phyloP scores from a whole-genome alignment of 2,888 invertebrate genomes.

The Apamea monoglypha region DNA sequence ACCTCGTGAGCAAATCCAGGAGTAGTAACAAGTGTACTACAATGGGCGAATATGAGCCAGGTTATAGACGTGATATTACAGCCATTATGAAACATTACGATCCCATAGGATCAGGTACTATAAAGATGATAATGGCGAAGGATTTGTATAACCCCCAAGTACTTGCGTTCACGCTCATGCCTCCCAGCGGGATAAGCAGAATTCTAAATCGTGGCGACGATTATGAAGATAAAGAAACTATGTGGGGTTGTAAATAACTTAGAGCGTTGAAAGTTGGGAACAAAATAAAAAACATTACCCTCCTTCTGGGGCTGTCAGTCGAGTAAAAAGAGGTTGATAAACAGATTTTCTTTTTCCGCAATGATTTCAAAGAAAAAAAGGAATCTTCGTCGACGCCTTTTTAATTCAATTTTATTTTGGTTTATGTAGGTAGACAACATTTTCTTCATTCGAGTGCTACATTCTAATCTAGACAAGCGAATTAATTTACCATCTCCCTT shows the following conservation, averaged over 20 bases:
- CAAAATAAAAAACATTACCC: not conserved
- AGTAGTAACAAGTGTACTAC: slow-evolving; percentile 12
- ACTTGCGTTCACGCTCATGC: slow-evolving; percentile 37
- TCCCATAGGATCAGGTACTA: slow-evolving; percentile 60
- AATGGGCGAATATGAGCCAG: slow-evolving; percentile 17
- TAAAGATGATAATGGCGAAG: slow-evolving; percentile 56
- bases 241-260: slow-evolving; percentile 37
- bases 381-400: not conserved
- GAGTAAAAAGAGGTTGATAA: not conserved
- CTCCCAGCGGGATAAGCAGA: slow-evolving; percentile 47
- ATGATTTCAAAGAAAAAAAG: not conserved
- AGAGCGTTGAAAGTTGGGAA: not conserved
- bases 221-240: slow-evolving; percentile 50
- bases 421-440: not conserved
- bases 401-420: not conserved
- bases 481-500: not conserved
- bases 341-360: not conserved
- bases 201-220: slow-evolving; percentile 37
- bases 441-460: not conserved
- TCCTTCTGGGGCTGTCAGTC: not conserved
- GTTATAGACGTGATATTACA: slow-evolving; percentile 37
- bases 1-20: slow-evolving; percentile 2
- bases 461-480: not conserved
- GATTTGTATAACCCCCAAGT: slow-evolving; percentile 54
- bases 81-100: slow-evolving; percentile 53